Evolutionary conservation across 2,113 vertebrate genomes (phyloP), one percentile per base, ranked within the genome.

Genomic region (Varanus komodoensis): DNA sequence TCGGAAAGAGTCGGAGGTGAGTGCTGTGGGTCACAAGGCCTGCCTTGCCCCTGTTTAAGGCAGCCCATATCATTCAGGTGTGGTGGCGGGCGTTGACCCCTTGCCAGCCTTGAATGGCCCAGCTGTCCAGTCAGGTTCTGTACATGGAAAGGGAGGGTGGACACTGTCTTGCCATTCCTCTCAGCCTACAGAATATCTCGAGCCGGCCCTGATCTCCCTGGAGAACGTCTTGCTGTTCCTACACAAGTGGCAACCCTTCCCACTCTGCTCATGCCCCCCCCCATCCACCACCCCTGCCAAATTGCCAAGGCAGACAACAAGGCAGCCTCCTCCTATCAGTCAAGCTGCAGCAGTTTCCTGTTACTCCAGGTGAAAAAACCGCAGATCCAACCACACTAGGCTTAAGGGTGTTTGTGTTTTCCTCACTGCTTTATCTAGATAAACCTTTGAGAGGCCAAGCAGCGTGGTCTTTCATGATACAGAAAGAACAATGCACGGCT

Each of bases 291-390:
- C n/a, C n/a, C 48, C 34, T 29, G 52, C 34, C 38, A 78, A 52
- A 38, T 21, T 19, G n/a, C 25, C 15, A 50, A 84, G 19, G 27
- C 34, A 77, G 25, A 34, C 23, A 75, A 14, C 48, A 81, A 68
- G n/a, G 21, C 81, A 25, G 52, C 48, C 6, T 1, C 32, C 34
- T n/a, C 88, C 1, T 83, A 64, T 83, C 73, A 25, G 88, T 77
- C 52, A 34, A 52, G 48, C 44, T 27, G 21, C 71, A 84, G 81
- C 23, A 73, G 54, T 84, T 84, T 89, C 88, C 88, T 78, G 73
- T 84, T 67, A 67, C 17, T 50, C 9, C 67, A 25, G 27, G 25
- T 89, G 80, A 74, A 84, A 89, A 68, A 75, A 67, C 82, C 57
- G 32, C 82, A 17, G 12, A 27, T 38, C 71, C 71, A 23, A 29